Percentiles rank a stretch among this genome's conserved stretches.
These are phyloP conservation scores for Aethes cnicana DNA, from an alignment of 2,888 invertebrate genomes.

Conservation along the genomic window DNA sequence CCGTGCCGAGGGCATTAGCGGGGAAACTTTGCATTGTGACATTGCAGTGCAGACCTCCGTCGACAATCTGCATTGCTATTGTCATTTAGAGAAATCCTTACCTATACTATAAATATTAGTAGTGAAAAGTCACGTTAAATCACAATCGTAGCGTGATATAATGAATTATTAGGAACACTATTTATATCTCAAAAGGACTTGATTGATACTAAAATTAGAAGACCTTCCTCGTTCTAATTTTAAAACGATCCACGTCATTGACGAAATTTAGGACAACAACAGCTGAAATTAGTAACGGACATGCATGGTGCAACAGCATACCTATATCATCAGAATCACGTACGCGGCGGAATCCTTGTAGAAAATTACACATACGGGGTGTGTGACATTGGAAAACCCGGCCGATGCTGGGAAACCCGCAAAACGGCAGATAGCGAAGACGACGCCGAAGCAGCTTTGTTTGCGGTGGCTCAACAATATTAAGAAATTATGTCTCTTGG, in stretches of 20 bases:
- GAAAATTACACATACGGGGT: constrained; percentile 17
- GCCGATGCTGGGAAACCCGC: constrained; percentile 29
- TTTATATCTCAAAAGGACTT: too few relatives aligned
- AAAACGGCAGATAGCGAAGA: constrained; percentile 7
- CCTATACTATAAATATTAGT: background rate
- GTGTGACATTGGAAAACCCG: constrained; percentile 31
- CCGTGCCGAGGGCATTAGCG: constrained; percentile 9
- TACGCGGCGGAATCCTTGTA: constrained; percentile 24
- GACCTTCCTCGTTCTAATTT: too few relatives aligned
- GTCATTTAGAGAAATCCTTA: background rate
- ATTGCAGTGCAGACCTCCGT: background rate
- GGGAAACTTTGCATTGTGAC: constrained; percentile 11
- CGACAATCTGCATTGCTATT: background rate
- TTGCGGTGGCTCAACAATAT: constrained; percentile 6
- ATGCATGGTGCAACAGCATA: background rate
- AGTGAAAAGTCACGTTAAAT: background rate
- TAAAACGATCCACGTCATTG: too few relatives aligned
- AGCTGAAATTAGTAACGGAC: background rate
- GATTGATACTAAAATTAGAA: too few relatives aligned
- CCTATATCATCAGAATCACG: background rate
- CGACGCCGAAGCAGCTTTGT: constrained; percentile 10
- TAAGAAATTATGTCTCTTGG: background rate
- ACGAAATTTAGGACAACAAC: too few relatives aligned
- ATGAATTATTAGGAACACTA: too few relatives aligned
- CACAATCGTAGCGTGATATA: background rate